Evolutionary conservation across 2,797 vertebrate genomes (phyloP).

Genomic region (Scarus forsteni): DNA sequence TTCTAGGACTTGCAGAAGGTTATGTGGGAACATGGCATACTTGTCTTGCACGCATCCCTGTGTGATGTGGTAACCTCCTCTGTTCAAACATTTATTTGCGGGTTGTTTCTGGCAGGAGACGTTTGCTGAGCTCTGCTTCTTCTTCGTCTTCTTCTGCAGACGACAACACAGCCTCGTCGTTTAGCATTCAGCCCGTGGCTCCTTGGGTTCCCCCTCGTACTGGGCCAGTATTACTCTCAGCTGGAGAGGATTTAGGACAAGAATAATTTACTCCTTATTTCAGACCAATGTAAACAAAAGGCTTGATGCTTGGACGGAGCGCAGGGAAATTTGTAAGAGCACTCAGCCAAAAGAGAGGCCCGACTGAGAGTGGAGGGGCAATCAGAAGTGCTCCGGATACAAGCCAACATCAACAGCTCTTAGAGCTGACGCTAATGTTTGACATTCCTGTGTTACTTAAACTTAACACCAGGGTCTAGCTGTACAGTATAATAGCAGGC

Average conservation of each 20-base stretch:
- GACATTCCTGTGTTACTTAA: constrained; percentile 84
- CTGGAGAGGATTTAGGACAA: constrained; percentile 80
- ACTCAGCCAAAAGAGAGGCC: constrained; percentile 77
- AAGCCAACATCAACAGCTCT: constrained; percentile 84
- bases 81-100: constrained; percentile 60
- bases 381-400: constrained; percentile 82
- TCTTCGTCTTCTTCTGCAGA: constrained; percentile 55
- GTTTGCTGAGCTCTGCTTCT: constrained; percentile 41
- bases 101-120: constrained; percentile 52
- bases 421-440: constrained; percentile 80
- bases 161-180: constrained; percentile 58
- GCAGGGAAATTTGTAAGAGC: constrained; percentile 79
- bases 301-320: constrained; percentile 71
- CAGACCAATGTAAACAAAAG: constrained; percentile 81
- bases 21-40: constrained; percentile 51
- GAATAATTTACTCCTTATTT: constrained; percentile 82
- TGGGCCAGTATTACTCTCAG: constrained; percentile 76
- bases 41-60: constrained; percentile 60
- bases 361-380: constrained; percentile 69
- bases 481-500: constrained; percentile 70
- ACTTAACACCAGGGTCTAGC: constrained; percentile 79
- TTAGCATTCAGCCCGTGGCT: constrained; percentile 65
- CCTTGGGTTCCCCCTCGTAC: constrained; percentile 55
- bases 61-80: constrained; percentile 76
- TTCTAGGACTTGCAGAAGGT: constrained; percentile 56